phyloP scores from a whole-genome alignment of 2,797 vertebrate genomes.

The Gymnodraco acuticeps region DNA sequence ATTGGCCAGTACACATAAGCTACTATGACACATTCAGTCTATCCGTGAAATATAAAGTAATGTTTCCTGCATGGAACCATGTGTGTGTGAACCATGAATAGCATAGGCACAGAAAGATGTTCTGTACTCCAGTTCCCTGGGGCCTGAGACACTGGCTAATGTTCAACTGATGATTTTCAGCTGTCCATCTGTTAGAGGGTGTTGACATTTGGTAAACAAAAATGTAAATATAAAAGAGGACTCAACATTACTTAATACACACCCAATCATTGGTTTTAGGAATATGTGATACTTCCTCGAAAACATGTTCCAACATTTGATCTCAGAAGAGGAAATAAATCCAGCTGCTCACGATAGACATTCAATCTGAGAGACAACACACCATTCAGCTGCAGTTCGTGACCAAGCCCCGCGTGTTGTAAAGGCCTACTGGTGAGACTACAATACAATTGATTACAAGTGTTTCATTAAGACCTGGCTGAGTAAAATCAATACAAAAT shows the following conservation, averaged over 20 bases:
- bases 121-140: too few relatives aligned
- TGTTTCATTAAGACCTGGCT: background rate
- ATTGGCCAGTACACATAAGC: too few relatives aligned
- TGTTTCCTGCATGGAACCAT: too few relatives aligned
- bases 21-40: too few relatives aligned
- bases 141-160: background rate
- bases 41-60: too few relatives aligned
- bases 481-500: background rate
- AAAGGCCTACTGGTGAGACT: background rate
- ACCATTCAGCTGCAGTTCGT: background rate
- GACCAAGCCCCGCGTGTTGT: background rate
- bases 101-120: too few relatives aligned
- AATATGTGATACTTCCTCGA: background rate
- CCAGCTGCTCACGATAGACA: background rate
- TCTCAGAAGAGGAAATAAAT: background rate
- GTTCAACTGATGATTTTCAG: background rate
- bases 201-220: background rate
- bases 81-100: too few relatives aligned
- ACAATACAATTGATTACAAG: background rate
- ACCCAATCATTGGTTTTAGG: background rate
- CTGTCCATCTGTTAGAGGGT: background rate
- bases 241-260: background rate
- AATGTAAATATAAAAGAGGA: background rate
- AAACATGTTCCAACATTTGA: too few relatives aligned
- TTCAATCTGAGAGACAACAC: background rate